These are phyloP conservation scores for Danionella dracula DNA, from an alignment of 2,797 vertebrate species.

Conservation along the genomic window DNA sequence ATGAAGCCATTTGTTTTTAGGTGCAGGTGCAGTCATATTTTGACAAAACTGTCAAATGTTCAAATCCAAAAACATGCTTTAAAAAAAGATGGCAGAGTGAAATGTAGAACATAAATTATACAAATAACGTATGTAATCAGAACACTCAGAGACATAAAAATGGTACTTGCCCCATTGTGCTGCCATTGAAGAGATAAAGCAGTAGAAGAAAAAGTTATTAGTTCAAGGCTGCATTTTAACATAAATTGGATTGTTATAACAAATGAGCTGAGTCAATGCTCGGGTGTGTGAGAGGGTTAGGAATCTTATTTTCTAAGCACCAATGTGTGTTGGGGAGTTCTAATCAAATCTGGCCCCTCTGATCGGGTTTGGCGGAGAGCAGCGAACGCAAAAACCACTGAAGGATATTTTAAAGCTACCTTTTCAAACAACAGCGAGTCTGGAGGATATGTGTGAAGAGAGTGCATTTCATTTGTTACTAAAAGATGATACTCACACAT, in stretches of 20 bases:
- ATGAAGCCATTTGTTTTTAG: no score
- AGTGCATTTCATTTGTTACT: background rate
- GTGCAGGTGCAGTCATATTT: no score
- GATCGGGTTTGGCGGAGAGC: constrained; percentile 25
- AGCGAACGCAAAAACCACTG: constrained; percentile 14
- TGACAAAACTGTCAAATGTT: background rate
- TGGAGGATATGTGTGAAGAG: background rate
- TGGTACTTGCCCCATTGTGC: constrained; percentile 28
- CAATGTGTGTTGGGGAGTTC: constrained; percentile 17
- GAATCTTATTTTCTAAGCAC: background rate
- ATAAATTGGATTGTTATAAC: background rate
- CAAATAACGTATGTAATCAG: background rate
- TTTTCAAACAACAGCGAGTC: constrained; percentile 15
- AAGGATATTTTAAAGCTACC: constrained; percentile 5
- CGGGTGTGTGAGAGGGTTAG: background rate
- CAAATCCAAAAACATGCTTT: background rate
- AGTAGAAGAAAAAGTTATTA: background rate
- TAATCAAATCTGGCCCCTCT: constrained; percentile 21
- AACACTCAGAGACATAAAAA: background rate
- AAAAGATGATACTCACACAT: constrained; percentile 81
- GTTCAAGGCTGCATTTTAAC: no score
- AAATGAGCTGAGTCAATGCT: background rate
- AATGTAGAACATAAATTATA: background rate
- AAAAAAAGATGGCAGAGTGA: background rate
- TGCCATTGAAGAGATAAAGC: constrained; percentile 12